These are phyloP conservation scores for Laticauda colubrina DNA, from an alignment of 2,113 vertebrate genomes.

Conservation along the genomic window DNA sequence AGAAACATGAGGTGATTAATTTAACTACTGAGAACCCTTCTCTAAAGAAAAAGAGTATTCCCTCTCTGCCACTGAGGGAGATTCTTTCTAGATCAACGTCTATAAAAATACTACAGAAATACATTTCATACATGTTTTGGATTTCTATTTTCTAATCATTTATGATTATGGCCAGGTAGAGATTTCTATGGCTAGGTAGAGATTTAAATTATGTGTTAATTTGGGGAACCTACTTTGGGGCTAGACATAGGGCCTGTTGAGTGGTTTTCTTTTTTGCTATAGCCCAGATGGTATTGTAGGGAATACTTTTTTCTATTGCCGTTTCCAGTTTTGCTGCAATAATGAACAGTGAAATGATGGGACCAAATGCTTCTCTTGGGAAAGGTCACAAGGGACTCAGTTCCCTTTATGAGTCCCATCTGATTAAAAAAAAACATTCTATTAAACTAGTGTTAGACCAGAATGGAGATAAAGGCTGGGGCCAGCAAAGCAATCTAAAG, in stretches of 20 bases:
- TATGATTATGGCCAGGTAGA: too few relatives aligned
- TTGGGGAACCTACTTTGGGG: neutral
- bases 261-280: neutral
- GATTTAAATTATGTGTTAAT: neutral
- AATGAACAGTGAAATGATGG: neutral
- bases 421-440: neutral
- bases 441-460: neutral
- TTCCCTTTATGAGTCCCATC: neutral
- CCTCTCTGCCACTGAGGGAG: neutral
- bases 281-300: neutral
- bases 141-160: too few relatives aligned
- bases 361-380: neutral
- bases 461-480: neutral
- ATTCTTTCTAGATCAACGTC: neutral
- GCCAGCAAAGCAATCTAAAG: neutral
- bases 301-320: neutral
- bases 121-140: too few relatives aligned
- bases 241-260: neutral
- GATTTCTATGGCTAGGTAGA: too few relatives aligned
- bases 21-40: neutral
- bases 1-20: neutral
- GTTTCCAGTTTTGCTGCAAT: neutral
- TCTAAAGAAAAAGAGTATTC: neutral
- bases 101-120: too few relatives aligned
- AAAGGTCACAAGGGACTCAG: neutral